Conservation (phyloP, 2,113 vertebrate species). For the Bothrops jararaca region DNA sequence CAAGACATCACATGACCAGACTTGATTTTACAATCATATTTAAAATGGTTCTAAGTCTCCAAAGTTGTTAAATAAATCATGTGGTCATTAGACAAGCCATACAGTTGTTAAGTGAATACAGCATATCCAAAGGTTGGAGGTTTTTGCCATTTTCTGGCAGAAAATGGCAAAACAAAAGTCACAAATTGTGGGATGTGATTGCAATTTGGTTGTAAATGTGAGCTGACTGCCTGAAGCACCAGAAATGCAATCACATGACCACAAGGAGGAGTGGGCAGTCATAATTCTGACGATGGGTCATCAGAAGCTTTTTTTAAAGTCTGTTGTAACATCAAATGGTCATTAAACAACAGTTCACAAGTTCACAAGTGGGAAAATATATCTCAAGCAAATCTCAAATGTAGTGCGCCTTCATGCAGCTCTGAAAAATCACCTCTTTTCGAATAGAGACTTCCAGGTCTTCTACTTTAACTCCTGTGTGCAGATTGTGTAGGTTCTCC, state of each 20-base stretch:
- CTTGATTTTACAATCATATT: background rate
- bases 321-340: background rate
- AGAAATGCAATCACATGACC: background rate
- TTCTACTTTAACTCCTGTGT: slow-evolving; percentile 68
- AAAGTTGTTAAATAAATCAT: background rate
- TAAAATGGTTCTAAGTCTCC: background rate
- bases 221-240: background rate
- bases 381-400: background rate
- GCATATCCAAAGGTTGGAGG: background rate
- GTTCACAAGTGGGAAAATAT: background rate
- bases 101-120: background rate
- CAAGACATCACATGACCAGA: background rate
- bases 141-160: background rate
- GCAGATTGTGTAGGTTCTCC: slow-evolving; percentile 81
- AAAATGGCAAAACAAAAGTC: background rate
- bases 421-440: slow-evolving; percentile 80
- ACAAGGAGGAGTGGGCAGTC: background rate
- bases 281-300: background rate
- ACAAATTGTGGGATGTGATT: background rate
- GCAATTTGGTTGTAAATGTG: background rate
- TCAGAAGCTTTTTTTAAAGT: background rate
- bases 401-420: background rate
- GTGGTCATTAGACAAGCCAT: background rate
- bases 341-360: background rate
- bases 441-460: slow-evolving; percentile 84